Conservation (phyloP, 2,113 vertebrate species). For the Cynopterus brachyotis region DNA sequence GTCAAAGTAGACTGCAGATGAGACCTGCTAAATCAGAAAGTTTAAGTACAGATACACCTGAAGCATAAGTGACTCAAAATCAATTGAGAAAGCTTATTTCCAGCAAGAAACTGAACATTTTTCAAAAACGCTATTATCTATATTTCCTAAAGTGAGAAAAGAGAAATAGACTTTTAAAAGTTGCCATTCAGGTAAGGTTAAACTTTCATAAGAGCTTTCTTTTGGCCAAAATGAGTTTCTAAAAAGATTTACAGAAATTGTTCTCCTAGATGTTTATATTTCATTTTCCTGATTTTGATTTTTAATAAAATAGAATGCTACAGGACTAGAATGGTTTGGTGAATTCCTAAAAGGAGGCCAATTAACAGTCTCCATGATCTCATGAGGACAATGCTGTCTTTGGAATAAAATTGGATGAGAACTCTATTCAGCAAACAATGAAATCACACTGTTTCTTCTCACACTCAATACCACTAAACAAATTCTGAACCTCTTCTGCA, state of each 20-base stretch:
- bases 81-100: background rate
- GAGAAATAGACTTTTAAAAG: constrained; percentile 8
- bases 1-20: background rate
- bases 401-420: constrained; percentile 8
- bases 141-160: constrained; percentile 39
- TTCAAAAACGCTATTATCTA: constrained; percentile 9
- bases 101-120: constrained; percentile 17
- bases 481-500: constrained; percentile 9
- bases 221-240: constrained; percentile 9
- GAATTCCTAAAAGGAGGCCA: background rate
- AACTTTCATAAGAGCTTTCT: constrained; percentile 28
- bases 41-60: background rate
- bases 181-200: background rate
- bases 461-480: background rate
- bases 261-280: constrained; percentile 42
- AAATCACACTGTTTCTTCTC: constrained; percentile 3
- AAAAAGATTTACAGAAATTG: constrained; percentile 27
- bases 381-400: background rate
- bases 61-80: constrained; percentile 6
- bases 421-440: background rate
- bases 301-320: constrained; percentile 15
- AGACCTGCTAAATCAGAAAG: background rate
- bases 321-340: background rate
- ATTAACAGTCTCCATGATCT: background rate
- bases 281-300: background rate